These are phyloP conservation scores for Amazona ochrocephala DNA, from an alignment of 2,797 vertebrate species.

Conservation along the genomic window DNA sequence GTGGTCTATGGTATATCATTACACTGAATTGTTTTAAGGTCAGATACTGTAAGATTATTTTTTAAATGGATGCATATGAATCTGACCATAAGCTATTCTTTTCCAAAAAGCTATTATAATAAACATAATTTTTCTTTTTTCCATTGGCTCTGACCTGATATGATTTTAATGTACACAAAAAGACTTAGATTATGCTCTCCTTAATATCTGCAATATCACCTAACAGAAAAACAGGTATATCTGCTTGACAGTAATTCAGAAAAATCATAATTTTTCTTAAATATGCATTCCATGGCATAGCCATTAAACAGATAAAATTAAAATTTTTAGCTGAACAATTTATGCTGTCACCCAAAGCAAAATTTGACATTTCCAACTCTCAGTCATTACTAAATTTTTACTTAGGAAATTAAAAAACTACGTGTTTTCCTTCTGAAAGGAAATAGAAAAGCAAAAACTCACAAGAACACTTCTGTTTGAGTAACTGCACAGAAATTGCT, in stretches of 20 bases:
- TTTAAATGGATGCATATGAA: neutral
- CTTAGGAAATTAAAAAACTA: neutral
- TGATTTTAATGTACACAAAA: neutral
- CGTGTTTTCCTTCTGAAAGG: neutral
- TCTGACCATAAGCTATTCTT: neutral
- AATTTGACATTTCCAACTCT: neutral
- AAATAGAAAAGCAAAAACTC: slow-evolving; percentile 3
- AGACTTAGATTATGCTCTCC: neutral
- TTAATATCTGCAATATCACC: neutral
- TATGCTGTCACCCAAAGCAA: neutral
- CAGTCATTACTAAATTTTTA: neutral
- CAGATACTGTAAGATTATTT: neutral
- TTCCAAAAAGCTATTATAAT: neutral
- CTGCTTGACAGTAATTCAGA: neutral
- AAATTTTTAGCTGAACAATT: neutral
- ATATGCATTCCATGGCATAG: neutral
- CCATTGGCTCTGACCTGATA: neutral
- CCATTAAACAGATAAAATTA: neutral
- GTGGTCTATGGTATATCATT: neutral
- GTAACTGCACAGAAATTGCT: slow-evolving; percentile 6
- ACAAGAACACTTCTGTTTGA: neutral
- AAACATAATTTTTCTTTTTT: neutral
- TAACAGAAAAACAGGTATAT: neutral
- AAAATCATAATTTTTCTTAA: neutral
- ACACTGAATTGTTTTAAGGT: neutral